phyloP scores from a whole-genome alignment of 2,888 invertebrate species.

The Ormyrus nitidulus region DNA sequence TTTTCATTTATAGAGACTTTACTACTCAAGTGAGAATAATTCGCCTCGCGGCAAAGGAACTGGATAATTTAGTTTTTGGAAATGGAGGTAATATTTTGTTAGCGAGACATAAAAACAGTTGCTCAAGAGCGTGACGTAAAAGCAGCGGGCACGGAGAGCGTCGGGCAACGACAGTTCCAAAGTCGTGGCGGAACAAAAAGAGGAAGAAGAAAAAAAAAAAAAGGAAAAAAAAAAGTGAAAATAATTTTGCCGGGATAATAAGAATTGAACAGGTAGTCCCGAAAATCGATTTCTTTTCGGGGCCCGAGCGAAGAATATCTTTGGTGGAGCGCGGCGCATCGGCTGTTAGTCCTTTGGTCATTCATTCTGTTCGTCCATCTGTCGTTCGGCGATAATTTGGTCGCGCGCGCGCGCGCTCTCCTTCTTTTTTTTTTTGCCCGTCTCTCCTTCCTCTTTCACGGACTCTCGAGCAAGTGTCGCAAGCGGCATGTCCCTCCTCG shows the following conservation, averaged over 20 bases:
- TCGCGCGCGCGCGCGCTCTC: conserved; percentile 11
- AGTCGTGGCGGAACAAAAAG: too few relatives aligned
- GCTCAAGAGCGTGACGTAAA: too few relatives aligned
- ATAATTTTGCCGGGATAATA: too few relatives aligned
- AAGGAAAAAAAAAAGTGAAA: too few relatives aligned
- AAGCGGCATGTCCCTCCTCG: not conserved
- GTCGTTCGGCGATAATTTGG: conserved; percentile 35
- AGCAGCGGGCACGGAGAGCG: not conserved
- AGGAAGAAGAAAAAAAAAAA: too few relatives aligned
- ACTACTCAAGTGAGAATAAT: too few relatives aligned
- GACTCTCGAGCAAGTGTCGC: conserved; percentile 28
- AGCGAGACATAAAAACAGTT: too few relatives aligned
- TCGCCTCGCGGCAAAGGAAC: not conserved
- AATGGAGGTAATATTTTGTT: not conserved
- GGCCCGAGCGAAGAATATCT: not conserved
- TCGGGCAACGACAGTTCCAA: too few relatives aligned
- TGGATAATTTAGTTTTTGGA: not conserved
- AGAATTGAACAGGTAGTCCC: conserved; percentile 14
- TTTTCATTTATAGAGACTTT: not conserved
- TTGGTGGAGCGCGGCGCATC: not conserved
- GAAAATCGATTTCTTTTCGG: conserved; percentile 30
- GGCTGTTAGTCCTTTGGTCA: conserved; percentile 21
- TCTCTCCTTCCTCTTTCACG: not conserved
- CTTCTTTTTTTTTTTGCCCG: not conserved
- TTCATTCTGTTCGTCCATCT: conserved; percentile 39